A percentile compares a stretch with the other conserved stretches of the same genome.
These are phyloP conservation scores for Etheostoma spectabile DNA, from an alignment of 2,113 vertebrate species.

Conservation along the genomic window DNA sequence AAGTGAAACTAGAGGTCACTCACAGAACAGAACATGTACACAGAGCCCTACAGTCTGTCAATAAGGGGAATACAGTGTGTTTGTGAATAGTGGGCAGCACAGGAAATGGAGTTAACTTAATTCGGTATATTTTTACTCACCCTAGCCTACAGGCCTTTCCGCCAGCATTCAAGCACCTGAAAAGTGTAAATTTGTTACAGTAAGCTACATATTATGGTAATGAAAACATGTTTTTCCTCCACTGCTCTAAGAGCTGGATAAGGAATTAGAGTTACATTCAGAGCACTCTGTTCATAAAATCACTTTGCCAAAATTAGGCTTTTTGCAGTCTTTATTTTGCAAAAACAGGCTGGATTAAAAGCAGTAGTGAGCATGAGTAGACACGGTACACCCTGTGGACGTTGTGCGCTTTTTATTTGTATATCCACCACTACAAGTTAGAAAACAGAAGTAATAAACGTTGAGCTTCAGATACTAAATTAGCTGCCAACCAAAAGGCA, in stretches of 20 bases:
- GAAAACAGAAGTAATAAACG: neutral
- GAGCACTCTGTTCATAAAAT: slow-evolving; percentile 24
- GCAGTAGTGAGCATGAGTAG: neutral
- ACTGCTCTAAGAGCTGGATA: slow-evolving; percentile 11
- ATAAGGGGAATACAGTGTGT: neutral
- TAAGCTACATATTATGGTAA: slow-evolving; percentile 40
- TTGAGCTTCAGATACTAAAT: neutral
- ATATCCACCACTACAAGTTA: neutral
- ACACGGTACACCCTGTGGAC: neutral
- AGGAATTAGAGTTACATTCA: slow-evolving; percentile 13
- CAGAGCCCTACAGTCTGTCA: slow-evolving; percentile 15
- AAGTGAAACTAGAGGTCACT: slow-evolving; percentile 19
- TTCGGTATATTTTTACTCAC: slow-evolving; percentile 5
- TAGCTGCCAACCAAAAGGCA: too few species aligned
- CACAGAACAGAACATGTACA: neutral
- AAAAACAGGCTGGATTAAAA: neutral
- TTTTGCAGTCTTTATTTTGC: slow-evolving; percentile 9
- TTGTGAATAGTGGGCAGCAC: neutral
- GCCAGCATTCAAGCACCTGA: slow-evolving; percentile 25
- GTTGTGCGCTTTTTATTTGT: neutral
- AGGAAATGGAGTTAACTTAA: slow-evolving; percentile 24
- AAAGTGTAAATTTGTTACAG: slow-evolving; percentile 5
- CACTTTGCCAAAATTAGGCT: neutral
- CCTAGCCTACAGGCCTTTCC: neutral
- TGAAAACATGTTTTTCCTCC: slow-evolving; percentile 15